These are phyloP conservation scores for Heliconius erato DNA, from an alignment of 2,888 invertebrate species.

Conservation along the genomic window DNA sequence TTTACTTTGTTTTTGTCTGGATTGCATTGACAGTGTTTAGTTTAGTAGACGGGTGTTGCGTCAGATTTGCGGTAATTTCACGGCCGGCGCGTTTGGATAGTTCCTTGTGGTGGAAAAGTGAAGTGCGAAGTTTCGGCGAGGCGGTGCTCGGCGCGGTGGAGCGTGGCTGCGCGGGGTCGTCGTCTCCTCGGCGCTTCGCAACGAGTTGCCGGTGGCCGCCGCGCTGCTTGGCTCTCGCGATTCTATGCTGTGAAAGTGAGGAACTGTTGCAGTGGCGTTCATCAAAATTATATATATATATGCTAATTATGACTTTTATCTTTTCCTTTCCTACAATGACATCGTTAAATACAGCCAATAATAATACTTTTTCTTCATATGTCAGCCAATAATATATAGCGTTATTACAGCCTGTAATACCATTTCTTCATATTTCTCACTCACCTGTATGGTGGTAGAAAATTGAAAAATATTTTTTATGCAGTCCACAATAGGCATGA, in stretches of 20 bases:
- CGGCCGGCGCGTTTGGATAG: constrained; percentile 74
- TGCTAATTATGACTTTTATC: neutral
- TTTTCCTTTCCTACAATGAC: neutral
- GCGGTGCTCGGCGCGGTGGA: constrained; percentile 66
- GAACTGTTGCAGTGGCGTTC: constrained; percentile 1
- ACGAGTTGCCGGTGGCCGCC: constrained; percentile 23
- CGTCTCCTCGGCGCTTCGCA: constrained; percentile 62
- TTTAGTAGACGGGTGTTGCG: constrained; percentile 65
- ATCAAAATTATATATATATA: too few species aligned
- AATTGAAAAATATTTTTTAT: neutral
- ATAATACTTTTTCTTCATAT: neutral
- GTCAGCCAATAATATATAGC: too few species aligned
- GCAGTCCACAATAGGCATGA: neutral
- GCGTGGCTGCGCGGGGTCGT: constrained; percentile 75
- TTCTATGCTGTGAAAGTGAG: constrained; percentile 32
- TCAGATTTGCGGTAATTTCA: constrained; percentile 83
- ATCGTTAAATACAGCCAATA: neutral
- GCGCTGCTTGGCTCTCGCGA: constrained; percentile 31
- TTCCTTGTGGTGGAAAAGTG: constrained; percentile 82
- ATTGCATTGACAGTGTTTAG: constrained; percentile 52
- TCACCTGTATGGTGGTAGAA: neutral
- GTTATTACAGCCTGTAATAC: neutral
- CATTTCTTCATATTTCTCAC: neutral
- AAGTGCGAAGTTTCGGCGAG: constrained; percentile 85
- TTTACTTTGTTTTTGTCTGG: constrained; percentile 44